Evolutionary conservation across 2,888 invertebrate genomes (phyloP).

Genomic region (Drosophila siamana): DNA sequence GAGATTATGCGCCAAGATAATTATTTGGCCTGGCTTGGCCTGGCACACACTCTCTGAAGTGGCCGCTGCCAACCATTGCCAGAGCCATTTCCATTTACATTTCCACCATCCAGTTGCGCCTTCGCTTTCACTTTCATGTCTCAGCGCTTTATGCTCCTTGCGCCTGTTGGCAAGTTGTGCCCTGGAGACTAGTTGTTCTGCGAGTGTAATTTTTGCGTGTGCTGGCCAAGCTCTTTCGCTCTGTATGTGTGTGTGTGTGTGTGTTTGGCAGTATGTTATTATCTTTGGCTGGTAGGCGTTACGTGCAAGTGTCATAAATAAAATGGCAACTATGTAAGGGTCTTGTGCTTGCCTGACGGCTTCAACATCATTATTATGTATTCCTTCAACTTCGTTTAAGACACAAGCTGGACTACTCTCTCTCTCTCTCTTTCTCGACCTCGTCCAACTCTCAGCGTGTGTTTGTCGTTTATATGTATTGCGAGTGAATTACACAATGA

Average conservation of each 20-base stretch:
- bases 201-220: slow-evolving; percentile 60
- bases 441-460: not conserved
- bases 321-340: slow-evolving; percentile 69
- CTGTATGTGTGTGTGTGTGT: slow-evolving; percentile 8
- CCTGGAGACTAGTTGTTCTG: slow-evolving; percentile 76
- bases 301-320: slow-evolving; percentile 79
- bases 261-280: slow-evolving; percentile 59
- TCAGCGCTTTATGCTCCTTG: slow-evolving; percentile 73
- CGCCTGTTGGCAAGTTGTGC: slow-evolving; percentile 77
- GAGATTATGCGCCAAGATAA: slow-evolving; percentile 75
- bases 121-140: slow-evolving; percentile 68
- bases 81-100: slow-evolving; percentile 41
- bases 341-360: slow-evolving; percentile 33
- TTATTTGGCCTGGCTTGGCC: slow-evolving; percentile 71
- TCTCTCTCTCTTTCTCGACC: no score
- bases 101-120: slow-evolving; percentile 49
- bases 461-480: slow-evolving; percentile 33
- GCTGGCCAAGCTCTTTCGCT: slow-evolving; percentile 2
- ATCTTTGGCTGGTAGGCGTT: slow-evolving; percentile 74
- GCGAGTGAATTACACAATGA: slow-evolving; percentile 51
- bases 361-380: slow-evolving; percentile 75
- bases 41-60: slow-evolving; percentile 42
- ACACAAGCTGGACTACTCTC: slow-evolving; percentile 3
- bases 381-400: slow-evolving; percentile 37
- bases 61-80: slow-evolving; percentile 39